Percentiles rank a stretch among this genome's conserved stretches.
Evolutionary conservation across 2,113 vertebrate genomes (phyloP).

Genomic region (Bos indicus): DNA sequence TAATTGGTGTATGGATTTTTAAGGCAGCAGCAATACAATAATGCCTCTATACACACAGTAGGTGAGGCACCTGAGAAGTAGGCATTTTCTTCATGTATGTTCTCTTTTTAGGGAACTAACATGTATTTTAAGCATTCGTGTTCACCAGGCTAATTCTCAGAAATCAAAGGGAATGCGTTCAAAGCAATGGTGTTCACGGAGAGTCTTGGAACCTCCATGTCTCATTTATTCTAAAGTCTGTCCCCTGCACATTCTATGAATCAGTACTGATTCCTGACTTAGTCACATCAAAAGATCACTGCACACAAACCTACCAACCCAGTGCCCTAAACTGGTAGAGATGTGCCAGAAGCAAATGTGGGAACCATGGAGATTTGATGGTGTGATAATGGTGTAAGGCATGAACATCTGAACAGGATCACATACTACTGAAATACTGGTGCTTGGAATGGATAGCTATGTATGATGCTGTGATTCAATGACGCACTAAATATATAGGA

Average conservation of each 20-base stretch:
- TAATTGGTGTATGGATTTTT: slow-evolving; percentile 55
- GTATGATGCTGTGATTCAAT: background rate
- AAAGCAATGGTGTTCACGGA: background rate
- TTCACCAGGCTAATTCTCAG: background rate
- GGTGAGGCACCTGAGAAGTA: background rate
- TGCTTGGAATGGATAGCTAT: background rate
- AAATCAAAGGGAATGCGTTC: background rate
- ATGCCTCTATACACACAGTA: slow-evolving; percentile 4
- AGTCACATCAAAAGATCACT: background rate
- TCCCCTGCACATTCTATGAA: background rate
- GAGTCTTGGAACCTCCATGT: background rate
- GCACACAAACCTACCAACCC: background rate
- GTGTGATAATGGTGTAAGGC: background rate
- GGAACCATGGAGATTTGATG: background rate
- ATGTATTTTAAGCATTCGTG: background rate
- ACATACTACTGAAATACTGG: background rate
- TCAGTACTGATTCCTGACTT: background rate
- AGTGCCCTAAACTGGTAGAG: background rate
- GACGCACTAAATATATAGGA: background rate
- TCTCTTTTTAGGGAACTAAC: background rate
- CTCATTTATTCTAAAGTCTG: background rate
- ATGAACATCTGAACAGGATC: background rate
- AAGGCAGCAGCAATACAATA: background rate
- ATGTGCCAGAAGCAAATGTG: background rate
- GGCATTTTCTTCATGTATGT: background rate